These are phyloP conservation scores for Tipula lateralis DNA, from an alignment of 2,888 invertebrate genomes.

Conservation along the genomic window DNA sequence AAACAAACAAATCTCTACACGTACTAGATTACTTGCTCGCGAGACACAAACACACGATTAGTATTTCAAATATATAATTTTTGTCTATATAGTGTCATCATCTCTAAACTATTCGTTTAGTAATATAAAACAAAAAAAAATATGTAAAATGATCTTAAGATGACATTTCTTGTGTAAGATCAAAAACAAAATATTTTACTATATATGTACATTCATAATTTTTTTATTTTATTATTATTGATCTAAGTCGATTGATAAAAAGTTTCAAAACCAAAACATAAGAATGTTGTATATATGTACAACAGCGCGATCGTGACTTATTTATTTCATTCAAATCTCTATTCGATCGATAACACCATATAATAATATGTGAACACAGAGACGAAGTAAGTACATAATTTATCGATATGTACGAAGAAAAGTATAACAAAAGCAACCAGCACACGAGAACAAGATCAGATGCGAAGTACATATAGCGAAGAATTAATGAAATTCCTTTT, in stretches of 20 bases:
- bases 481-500: conserved; percentile 7
- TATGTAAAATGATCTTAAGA: background rate
- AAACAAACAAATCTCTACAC: background rate
- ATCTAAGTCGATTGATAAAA: conserved; percentile 19
- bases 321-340: background rate
- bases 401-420: background rate
- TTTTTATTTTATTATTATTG: background rate
- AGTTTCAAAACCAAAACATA: conserved; percentile 3
- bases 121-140: background rate
- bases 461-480: background rate
- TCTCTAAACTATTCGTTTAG: too few species aligned
- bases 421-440: background rate
- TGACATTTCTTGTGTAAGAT: background rate
- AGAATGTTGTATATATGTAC: background rate
- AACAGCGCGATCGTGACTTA: conserved; percentile 11
- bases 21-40: background rate
- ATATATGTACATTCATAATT: background rate
- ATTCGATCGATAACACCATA: background rate
- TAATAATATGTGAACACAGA: too few species aligned
- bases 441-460: background rate
- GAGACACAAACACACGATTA: too few species aligned
- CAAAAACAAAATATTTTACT: background rate
- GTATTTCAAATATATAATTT: too few species aligned
- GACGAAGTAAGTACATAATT: background rate
- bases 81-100: too few species aligned